Evolutionary conservation across 2,888 invertebrate species (phyloP).

Genomic region (Erebia ligea): DNA sequence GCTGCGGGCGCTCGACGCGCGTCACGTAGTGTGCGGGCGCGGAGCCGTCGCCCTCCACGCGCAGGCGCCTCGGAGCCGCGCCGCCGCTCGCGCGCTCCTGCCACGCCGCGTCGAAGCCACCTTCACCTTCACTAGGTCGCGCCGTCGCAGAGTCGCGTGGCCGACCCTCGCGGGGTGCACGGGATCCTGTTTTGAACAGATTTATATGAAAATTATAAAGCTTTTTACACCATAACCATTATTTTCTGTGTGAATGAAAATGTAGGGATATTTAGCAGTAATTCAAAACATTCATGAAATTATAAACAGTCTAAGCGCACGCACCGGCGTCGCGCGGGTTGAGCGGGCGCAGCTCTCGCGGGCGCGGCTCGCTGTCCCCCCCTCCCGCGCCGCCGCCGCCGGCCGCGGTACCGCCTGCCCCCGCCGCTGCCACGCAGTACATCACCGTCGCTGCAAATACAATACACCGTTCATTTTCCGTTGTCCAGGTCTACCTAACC

Average conservation of each 20-base stretch:
- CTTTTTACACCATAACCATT: too few relatives aligned
- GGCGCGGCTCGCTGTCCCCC: constrained; percentile 64
- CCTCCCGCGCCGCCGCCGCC: constrained; percentile 57
- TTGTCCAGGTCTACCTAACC: not conserved
- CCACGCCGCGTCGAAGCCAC: constrained; percentile 67
- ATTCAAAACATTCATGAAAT: too few relatives aligned
- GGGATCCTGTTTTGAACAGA: constrained; percentile 12
- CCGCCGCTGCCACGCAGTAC: constrained; percentile 74
- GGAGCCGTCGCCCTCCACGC: constrained; percentile 69
- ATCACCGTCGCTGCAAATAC: constrained; percentile 72
- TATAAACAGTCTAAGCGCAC: constrained; percentile 47
- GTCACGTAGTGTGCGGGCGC: constrained; percentile 65
- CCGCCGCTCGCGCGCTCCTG: constrained; percentile 45
- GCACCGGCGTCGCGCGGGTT: constrained; percentile 60
- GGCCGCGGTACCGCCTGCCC: constrained; percentile 45
- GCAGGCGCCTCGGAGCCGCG: constrained; percentile 54
- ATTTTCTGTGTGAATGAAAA: too few relatives aligned
- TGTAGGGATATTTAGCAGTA: too few relatives aligned
- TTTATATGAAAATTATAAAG: too few relatives aligned
- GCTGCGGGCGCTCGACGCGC: constrained; percentile 56
- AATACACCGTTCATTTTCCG: not conserved
- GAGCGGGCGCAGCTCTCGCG: constrained; percentile 73
- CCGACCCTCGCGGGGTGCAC: not conserved
- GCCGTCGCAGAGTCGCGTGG: constrained; percentile 25
- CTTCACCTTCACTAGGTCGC: constrained; percentile 50